Base-by-base conservation (phyloP, 2,888 invertebrate genomes). In the Cynaeus angustus region DNA sequence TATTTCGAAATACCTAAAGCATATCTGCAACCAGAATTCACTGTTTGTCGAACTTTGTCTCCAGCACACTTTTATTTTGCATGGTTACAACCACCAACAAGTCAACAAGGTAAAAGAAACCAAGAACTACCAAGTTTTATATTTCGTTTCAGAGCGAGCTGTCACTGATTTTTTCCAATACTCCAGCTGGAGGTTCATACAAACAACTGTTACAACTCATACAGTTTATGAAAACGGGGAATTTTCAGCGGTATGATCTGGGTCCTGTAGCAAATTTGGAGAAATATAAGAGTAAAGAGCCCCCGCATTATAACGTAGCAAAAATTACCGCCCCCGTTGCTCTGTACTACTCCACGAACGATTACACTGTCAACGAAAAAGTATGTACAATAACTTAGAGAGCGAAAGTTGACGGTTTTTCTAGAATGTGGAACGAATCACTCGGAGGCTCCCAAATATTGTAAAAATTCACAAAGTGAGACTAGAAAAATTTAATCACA, bases 231-330 rank as follows among this genome's bases (percentile, higher is more conserved):
- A 14, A 65, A 6, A 14, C 50, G 7, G 61, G 33, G 16, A 16
- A 26, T 10, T 66, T 71, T 21, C 16, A 38, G 0, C 38, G 30
- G 0, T 71, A 53, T 21, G 66, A 69, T 55, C 59, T 58, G 21
- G 71, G 71, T 8, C n/a, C 5, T 12, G 16, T 12, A 3, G 12
- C 16, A 30, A 71, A 71, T 58, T 38, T 68, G n/a, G 28, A 55
- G 28, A 59, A 26, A 12, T 71, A 71, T 53, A 37, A 48, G 10
- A 12, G 41, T n/a, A 2, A 6, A n/a, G 26, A 41, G 38, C 68
- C 71, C 26, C 68, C 71, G 33, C 12, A 1, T 6, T 71, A 68
- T 21, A 30, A 71, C 48, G 52, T 68, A 12, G 61, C 68, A 4
- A 38, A 48, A 66, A 30, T 68, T 30, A 41, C 46, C 7, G 26